Percentiles rank a stretch among this genome's conserved stretches.
Evolutionary conservation across 2,888 invertebrate genomes (phyloP).

Genomic region (Drosophila pseudotalamancana): DNA sequence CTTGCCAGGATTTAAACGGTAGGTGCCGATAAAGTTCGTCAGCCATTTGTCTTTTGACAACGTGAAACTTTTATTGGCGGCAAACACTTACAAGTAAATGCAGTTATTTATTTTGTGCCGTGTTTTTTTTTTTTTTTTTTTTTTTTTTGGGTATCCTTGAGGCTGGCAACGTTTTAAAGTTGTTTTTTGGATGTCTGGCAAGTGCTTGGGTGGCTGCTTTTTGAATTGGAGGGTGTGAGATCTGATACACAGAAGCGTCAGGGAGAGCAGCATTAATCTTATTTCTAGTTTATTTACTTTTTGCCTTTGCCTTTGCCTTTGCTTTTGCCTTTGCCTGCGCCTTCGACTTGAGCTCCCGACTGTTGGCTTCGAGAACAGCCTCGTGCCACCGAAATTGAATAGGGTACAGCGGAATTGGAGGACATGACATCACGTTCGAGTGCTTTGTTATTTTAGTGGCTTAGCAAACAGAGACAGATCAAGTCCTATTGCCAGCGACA

Average conservation of each 20-base stretch:
- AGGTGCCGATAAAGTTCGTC: conserved; percentile 27
- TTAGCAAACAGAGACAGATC: conserved; percentile 2
- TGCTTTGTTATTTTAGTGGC: conserved; percentile 42
- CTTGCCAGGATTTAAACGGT: conserved; percentile 1
- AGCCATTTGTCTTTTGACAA: conserved; percentile 36
- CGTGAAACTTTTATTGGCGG: conserved; percentile 23
- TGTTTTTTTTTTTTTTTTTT: background rate
- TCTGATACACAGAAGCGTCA: conserved; percentile 3
- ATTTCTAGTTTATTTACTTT: conserved; percentile 63
- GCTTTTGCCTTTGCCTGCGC: conserved; percentile 33
- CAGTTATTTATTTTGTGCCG: conserved; percentile 18
- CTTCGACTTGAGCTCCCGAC: conserved; percentile 31
- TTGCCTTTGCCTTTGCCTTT: conserved; percentile 37
- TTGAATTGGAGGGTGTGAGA: background rate
- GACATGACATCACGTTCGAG: conserved; percentile 54
- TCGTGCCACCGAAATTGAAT: background rate
- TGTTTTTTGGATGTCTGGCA: conserved; percentile 31
- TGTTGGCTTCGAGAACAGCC: conserved; percentile 21
- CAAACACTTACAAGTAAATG: conserved; percentile 16
- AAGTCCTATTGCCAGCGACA: conserved; percentile 26
- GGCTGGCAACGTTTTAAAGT: conserved; percentile 40
- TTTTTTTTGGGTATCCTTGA: conserved; percentile 5
- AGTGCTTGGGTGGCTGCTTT: conserved; percentile 25
- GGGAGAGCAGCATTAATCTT: conserved; percentile 46
- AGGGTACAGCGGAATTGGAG: background rate